Conservation (phyloP, 2,797 vertebrate species). For the Onychomys leucogaster region DNA sequence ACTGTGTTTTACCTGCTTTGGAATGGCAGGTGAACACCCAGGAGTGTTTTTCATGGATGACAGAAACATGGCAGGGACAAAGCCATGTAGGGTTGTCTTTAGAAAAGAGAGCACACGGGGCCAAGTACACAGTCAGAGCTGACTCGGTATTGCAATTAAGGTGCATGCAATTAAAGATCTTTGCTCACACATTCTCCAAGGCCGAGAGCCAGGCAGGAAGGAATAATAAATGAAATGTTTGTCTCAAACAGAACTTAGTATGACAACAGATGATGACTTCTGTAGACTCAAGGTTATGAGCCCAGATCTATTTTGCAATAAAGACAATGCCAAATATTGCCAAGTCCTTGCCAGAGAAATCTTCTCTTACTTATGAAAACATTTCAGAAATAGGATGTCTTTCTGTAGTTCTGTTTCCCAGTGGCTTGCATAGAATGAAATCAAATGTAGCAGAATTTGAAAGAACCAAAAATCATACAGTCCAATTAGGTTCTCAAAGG, state of each 20-base stretch:
- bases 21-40: slow-evolving; percentile 14
- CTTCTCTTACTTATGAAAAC: slow-evolving; percentile 49
- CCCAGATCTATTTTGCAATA: slow-evolving; percentile 55
- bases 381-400: slow-evolving; percentile 29
- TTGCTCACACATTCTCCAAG: not conserved
- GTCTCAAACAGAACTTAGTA: slow-evolving; percentile 48
- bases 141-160: not conserved
- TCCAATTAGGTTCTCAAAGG: slow-evolving; percentile 43
- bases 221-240: slow-evolving; percentile 46
- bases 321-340: slow-evolving; percentile 36
- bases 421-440: slow-evolving; percentile 45
- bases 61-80: slow-evolving; percentile 27
- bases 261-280: slow-evolving; percentile 23
- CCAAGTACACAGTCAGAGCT: not conserved
- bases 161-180: not conserved
- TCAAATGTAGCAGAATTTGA: slow-evolving; percentile 52
- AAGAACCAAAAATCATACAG: slow-evolving; percentile 53
- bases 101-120: not conserved
- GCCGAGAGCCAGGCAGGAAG: slow-evolving; percentile 33
- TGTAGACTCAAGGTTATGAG: slow-evolving; percentile 39
- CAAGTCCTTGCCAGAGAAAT: slow-evolving; percentile 49
- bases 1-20: slow-evolving; percentile 43
- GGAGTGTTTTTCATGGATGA: not conserved
- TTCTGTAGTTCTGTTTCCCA: not conserved
- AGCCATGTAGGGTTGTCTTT: not conserved